These are phyloP conservation scores for Poecilobothrus nobilitatus DNA, from an alignment of 2,888 invertebrate genomes.

Conservation along the genomic window DNA sequence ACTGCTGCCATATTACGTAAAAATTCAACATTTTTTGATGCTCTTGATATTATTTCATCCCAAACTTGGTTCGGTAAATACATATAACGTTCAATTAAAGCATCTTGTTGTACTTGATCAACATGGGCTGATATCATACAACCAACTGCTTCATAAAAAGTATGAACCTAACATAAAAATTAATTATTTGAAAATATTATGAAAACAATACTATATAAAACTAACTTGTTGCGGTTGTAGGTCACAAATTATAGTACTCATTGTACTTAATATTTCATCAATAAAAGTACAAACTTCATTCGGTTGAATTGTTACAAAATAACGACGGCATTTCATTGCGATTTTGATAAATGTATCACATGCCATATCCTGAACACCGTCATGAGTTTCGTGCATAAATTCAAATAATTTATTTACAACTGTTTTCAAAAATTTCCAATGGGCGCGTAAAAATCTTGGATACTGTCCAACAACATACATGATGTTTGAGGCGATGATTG, in stretches of 20 bases:
- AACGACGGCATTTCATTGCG: slow-evolving; percentile 93
- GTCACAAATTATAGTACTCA: slow-evolving; percentile 98
- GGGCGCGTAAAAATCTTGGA: slow-evolving; percentile 94
- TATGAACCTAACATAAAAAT: slow-evolving; percentile 53
- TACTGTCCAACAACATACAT: slow-evolving; percentile 99
- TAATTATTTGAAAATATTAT: neutral
- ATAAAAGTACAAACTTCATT: slow-evolving; percentile 97
- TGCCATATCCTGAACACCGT: slow-evolving; percentile 99
- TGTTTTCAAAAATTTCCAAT: slow-evolving; percentile 99
- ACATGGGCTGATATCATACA: slow-evolving; percentile 97
- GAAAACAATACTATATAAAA: neutral
- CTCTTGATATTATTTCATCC: slow-evolving; percentile 97
- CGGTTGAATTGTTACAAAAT: slow-evolving; percentile 93
- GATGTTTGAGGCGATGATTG: slow-evolving; percentile 98
- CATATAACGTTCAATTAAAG: slow-evolving; percentile 96
- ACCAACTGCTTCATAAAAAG: slow-evolving; percentile 98
- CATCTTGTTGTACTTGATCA: slow-evolving; percentile 84
- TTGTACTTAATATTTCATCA: slow-evolving; percentile 93
- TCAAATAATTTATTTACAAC: slow-evolving; percentile 99
- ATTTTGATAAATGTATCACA: slow-evolving; percentile 99
- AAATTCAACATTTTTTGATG: slow-evolving; percentile 93
- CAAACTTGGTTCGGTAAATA: slow-evolving; percentile 92
- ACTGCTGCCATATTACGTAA: slow-evolving; percentile 94
- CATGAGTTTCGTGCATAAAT: slow-evolving; percentile 99
- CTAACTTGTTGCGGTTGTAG: slow-evolving; percentile 90